Percentiles rank a stretch among this genome's conserved stretches.
Conservation (phyloP, 2,888 invertebrate species). For the Hipparchia sbordonii region DNA sequence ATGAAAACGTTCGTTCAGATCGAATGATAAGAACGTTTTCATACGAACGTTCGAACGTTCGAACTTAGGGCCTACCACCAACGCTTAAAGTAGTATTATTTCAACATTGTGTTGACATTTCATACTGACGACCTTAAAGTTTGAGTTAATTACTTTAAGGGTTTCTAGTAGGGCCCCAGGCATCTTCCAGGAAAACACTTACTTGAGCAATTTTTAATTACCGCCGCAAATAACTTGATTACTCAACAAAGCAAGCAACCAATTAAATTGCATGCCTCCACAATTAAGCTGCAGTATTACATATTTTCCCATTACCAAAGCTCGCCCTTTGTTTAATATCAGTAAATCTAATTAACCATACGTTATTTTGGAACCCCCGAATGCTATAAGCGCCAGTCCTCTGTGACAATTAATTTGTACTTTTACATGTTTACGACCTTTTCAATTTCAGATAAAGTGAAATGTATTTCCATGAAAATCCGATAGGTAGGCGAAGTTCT, state of each 20-base stretch:
- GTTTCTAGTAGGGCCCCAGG: too few species aligned
- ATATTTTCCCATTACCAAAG: neutral
- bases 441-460: constrained; percentile 2
- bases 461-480: neutral
- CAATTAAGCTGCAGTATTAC: neutral
- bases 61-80: too few species aligned
- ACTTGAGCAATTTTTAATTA: neutral
- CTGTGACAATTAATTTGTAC: constrained; percentile 3
- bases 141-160: too few species aligned
- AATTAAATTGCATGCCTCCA: neutral
- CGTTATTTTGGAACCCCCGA: neutral
- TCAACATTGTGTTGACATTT: too few species aligned
- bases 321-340: neutral
- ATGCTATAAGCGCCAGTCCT: neutral
- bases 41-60: too few species aligned
- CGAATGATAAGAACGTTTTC: too few species aligned
- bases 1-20: too few species aligned
- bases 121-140: too few species aligned
- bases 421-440: constrained; percentile 3
- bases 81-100: too few species aligned
- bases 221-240: neutral
- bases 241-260: neutral
- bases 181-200: too few species aligned
- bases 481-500: too few species aligned
- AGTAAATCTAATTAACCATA: constrained; percentile 7